Evolutionary conservation across 23 tunicate species (phyloP).

Genomic region (Botrylloides violaceus): DNA sequence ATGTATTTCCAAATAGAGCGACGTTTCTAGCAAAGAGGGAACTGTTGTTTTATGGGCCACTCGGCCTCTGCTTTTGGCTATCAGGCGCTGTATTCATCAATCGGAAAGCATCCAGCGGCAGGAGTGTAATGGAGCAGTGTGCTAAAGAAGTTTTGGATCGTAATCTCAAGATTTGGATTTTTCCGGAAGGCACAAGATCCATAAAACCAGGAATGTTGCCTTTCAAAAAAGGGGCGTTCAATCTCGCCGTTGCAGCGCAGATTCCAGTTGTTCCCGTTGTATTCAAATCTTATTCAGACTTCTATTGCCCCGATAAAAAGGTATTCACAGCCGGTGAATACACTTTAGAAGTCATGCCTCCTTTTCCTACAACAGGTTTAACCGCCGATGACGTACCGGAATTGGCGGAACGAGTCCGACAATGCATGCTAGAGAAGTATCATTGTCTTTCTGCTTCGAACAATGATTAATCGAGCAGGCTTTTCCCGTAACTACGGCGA

Average conservation of each 20-base stretch:
- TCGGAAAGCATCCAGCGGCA: neutral
- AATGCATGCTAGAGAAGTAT: neutral
- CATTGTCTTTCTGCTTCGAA: neutral
- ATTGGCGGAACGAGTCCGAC: neutral
- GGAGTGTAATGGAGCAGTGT: neutral
- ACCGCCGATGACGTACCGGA: neutral
- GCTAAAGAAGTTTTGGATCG: neutral
- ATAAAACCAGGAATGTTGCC: neutral
- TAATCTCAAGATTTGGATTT: constrained; percentile 15
- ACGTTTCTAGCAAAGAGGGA: constrained; percentile 12
- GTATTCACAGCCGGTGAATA: constrained; percentile 6
- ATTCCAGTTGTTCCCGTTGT: constrained; percentile 21
- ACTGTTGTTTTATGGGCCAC: constrained; percentile 6
- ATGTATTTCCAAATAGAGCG: neutral
- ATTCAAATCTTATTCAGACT: constrained; percentile 10
- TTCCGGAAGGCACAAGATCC: constrained; percentile 17
- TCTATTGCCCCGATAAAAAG: neutral
- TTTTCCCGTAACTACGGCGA: no score
- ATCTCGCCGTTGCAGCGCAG: constrained; percentile 13
- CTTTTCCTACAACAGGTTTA: neutral
- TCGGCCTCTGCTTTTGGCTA: constrained; percentile 15
- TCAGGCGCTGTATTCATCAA: constrained; percentile 21
- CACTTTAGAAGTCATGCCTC: neutral
- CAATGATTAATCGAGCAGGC: no score
- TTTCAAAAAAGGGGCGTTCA: constrained; percentile 19